Percentiles rank a stretch among this genome's conserved stretches.
These are phyloP conservation scores for Piaya cayana DNA, from an alignment of 2,113 vertebrate species.

Conservation along the genomic window DNA sequence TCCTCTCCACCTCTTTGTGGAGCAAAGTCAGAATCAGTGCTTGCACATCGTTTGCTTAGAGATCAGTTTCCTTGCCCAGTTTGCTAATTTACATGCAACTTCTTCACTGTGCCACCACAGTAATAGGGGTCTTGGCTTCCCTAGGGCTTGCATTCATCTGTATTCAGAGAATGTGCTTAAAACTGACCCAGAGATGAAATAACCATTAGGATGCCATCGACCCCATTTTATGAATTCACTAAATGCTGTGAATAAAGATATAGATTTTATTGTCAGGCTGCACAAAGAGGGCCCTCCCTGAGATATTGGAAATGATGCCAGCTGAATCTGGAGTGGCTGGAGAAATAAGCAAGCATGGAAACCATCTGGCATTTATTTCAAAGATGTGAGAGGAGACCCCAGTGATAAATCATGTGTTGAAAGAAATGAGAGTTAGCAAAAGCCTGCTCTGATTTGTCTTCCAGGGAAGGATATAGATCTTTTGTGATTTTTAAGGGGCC, in stretches of 20 bases:
- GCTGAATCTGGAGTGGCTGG: conserved; percentile 21
- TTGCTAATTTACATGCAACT: neutral
- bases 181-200: conserved; percentile 31
- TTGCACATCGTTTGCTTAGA: neutral
- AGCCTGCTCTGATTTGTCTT: neutral
- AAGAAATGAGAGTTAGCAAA: conserved; percentile 39
- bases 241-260: conserved; percentile 53
- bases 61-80: neutral
- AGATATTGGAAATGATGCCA: conserved; percentile 30
- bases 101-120: neutral
- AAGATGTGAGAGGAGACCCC: neutral
- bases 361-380: neutral
- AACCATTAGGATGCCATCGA: conserved; percentile 42
- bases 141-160: neutral
- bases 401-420: conserved; percentile 37
- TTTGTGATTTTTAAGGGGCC: neutral
- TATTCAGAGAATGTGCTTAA: conserved; percentile 12
- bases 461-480: neutral
- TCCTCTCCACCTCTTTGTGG: neutral
- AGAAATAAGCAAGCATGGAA: neutral
- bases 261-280: conserved; percentile 58
- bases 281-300: conserved; percentile 16
- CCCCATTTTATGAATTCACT: conserved; percentile 47
- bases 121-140: neutral
- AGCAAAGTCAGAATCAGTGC: neutral